Conservation (phyloP, 1,140 invertebrate species). For the Caenorhabditis tropicalis region DNA sequence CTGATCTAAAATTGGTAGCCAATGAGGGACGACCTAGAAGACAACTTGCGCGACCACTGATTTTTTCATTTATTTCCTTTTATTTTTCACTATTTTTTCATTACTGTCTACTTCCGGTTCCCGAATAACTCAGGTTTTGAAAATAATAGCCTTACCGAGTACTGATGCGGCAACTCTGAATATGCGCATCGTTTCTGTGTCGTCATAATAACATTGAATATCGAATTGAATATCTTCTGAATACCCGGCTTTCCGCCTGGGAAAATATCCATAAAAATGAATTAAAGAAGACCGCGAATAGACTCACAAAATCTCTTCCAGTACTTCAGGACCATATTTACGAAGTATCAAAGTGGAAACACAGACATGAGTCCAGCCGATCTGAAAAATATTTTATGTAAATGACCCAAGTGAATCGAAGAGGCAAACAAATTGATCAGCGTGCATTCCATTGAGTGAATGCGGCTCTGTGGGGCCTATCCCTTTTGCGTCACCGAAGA, state of each 20-base stretch:
- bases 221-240: conserved; percentile 48
- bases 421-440: no score
- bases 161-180: conserved; percentile 50
- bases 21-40: no score
- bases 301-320: conserved; percentile 56
- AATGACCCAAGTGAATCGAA: background rate
- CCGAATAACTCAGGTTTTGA: no score
- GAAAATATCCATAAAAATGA: background rate
- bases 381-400: conserved; percentile 31
- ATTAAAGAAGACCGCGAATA: background rate
- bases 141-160: no score
- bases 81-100: no score
- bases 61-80: no score
- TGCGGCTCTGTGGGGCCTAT: no score
- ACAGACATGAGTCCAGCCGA: conserved; percentile 58
- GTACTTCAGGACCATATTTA: conserved; percentile 51
- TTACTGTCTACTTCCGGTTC: background rate
- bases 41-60: no score
- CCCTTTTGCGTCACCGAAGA: no score
- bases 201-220: conserved; percentile 55
- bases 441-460: no score
- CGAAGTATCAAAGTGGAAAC: conserved; percentile 44
- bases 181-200: conserved; percentile 56
- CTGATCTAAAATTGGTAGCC: no score
- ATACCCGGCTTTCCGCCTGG: conserved; percentile 55